These are phyloP conservation scores for Megaustenia siamemsis DNA, from an alignment of 2,888 invertebrate genomes.

Conservation along the genomic window DNA sequence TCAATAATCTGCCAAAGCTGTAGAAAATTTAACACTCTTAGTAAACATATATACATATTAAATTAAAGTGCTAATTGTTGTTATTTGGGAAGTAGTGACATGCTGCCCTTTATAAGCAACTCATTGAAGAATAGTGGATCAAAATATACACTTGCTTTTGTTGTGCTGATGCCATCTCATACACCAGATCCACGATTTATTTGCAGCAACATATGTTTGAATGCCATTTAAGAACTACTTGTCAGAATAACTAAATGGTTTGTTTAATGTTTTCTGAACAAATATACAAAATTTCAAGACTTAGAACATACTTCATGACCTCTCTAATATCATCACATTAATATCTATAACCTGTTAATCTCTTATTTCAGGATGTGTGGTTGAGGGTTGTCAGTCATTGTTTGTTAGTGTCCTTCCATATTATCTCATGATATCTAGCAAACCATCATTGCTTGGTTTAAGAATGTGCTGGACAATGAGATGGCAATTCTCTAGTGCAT, in stretches of 20 bases:
- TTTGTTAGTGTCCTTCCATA: not conserved
- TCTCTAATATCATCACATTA: not conserved
- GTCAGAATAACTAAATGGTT: no score
- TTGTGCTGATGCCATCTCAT: constrained; percentile 51
- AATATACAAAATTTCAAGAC: not conserved
- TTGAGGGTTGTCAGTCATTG: not conserved
- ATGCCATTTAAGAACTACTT: no score
- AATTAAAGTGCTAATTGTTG: no score
- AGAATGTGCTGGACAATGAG: not conserved
- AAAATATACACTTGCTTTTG: constrained; percentile 36
- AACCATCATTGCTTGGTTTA: not conserved
- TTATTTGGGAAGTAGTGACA: no score
- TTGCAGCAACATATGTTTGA: not conserved
- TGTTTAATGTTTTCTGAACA: no score
- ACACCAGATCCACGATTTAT: not conserved
- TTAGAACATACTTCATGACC: not conserved
- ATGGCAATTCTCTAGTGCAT: constrained; percentile 48
- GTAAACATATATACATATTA: no score
- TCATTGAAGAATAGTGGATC: no score
- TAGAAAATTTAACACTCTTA: no score
- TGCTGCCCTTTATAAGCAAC: no score
- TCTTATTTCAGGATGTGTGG: not conserved
- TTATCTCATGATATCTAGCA: not conserved
- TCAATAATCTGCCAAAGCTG: no score
- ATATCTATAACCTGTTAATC: not conserved